A percentile compares a stretch with the other conserved stretches of the same genome.
Conservation (phyloP, 1,140 invertebrate species). For the Ostrea denselamellosa region DNA sequence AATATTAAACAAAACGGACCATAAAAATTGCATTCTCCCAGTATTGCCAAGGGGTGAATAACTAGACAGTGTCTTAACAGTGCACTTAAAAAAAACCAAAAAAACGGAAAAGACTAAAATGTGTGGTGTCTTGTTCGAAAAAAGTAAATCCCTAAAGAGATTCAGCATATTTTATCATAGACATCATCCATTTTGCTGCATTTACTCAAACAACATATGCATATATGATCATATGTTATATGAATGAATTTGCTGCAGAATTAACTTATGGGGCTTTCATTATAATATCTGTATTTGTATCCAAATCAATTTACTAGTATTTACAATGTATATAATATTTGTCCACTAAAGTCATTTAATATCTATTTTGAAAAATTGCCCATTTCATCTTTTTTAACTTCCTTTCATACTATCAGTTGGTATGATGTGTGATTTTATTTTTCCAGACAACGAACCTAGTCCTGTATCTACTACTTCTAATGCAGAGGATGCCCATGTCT, state of each 20-base stretch:
- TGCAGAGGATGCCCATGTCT: constrained; percentile 64
- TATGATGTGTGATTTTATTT: neutral
- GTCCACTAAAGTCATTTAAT: neutral
- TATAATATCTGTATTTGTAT: neutral
- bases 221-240: neutral
- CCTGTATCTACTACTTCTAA: constrained; percentile 27
- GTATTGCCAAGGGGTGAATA: neutral
- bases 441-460: constrained; percentile 43
- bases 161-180: neutral
- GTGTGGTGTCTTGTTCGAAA: too few relatives aligned
- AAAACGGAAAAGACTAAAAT: too few relatives aligned
- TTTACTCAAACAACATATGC: neutral
- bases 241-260: neutral
- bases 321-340: neutral
- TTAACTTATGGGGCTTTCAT: neutral
- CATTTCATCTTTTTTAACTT: neutral
- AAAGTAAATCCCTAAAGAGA: too few relatives aligned
- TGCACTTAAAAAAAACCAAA: neutral
- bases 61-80: neutral
- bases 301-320: neutral
- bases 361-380: neutral
- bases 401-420: neutral
- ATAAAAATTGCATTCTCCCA: constrained; percentile 19
- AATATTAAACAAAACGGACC: constrained; percentile 11
- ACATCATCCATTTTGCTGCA: neutral